Evolutionary conservation across 2,797 vertebrate genomes (phyloP).

Genomic region (Graptemys geographica): DNA sequence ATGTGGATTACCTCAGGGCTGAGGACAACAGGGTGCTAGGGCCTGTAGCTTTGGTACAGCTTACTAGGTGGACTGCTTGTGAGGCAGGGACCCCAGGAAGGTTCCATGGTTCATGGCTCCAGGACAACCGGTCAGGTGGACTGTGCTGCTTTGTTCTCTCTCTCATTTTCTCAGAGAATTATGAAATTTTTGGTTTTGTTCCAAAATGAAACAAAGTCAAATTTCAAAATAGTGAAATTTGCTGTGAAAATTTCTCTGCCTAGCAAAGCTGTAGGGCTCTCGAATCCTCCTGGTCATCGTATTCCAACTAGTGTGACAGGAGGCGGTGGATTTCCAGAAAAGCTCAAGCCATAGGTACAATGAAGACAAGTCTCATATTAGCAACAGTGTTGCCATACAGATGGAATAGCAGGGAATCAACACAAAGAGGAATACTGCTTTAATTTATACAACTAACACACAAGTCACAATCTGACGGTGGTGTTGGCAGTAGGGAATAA

Average conservation of each 20-base stretch:
- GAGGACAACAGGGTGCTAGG: background rate
- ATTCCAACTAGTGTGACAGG: fast-evolving
- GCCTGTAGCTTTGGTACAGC: background rate
- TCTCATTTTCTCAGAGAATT: fast-evolving
- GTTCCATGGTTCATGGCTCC: fast-evolving
- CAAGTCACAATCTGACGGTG: background rate
- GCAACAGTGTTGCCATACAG: background rate
- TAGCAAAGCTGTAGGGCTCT: background rate
- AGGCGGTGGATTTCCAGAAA: background rate
- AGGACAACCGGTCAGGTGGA: fast-evolving
- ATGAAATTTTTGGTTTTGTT: background rate
- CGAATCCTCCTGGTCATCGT: background rate
- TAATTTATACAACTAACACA: constrained; percentile 4
- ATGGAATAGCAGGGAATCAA: background rate
- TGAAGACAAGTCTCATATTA: background rate
- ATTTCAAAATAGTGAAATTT: background rate
- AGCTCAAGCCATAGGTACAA: background rate
- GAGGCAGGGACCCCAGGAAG: background rate
- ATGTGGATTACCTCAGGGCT: background rate
- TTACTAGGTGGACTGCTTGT: background rate
- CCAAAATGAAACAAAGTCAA: background rate
- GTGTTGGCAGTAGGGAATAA: background rate
- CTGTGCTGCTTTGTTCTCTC: background rate
- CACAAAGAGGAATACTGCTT: background rate
- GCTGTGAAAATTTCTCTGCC: background rate